These are phyloP conservation scores for Exephanes ischioxanthus DNA, from an alignment of 2,888 invertebrate species.

Conservation along the genomic window DNA sequence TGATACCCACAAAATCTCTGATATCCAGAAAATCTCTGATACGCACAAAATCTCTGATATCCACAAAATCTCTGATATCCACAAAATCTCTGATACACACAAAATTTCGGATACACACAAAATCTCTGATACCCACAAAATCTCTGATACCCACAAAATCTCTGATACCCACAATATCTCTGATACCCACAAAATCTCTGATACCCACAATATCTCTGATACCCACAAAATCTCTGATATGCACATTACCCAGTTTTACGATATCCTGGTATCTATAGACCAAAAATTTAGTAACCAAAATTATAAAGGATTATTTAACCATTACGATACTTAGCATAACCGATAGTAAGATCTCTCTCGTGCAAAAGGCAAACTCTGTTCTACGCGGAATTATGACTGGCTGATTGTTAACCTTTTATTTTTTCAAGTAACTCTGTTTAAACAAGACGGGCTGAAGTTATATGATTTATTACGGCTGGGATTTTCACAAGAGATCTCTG, in stretches of 20 bases:
- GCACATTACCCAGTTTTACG: conserved; percentile 7
- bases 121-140: no score
- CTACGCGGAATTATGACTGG: neutral
- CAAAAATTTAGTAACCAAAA: neutral
- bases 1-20: no score
- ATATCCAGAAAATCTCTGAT: no score
- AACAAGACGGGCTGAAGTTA: neutral
- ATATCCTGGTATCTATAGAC: neutral
- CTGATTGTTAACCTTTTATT: no score
- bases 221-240: no score
- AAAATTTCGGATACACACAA: neutral
- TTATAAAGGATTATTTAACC: neutral
- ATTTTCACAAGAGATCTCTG: neutral
- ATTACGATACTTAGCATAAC: neutral
- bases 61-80: no score
- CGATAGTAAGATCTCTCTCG: neutral
- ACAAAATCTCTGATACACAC: no score
- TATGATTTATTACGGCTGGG: neutral
- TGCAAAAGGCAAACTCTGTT: neutral
- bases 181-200: no score
- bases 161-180: no score
- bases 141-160: no score
- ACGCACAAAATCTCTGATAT: no score
- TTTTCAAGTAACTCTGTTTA: neutral
- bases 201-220: no score